phyloP scores from a whole-genome alignment of 2,888 invertebrate genomes.

The Chesias legatella region DNA sequence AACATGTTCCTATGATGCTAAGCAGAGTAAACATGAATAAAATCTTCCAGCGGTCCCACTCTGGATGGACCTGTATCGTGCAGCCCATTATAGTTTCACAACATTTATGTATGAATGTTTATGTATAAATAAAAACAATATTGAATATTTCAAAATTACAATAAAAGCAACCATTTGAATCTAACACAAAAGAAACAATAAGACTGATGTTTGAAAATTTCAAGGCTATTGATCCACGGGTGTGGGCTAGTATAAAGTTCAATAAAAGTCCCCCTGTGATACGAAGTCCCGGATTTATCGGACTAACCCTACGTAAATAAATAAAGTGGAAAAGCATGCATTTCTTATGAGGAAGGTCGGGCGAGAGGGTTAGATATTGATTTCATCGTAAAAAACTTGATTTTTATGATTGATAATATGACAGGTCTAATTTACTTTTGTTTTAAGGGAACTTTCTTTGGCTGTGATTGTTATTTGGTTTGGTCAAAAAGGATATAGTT shows the following conservation, averaged over 20 bases:
- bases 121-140: no score
- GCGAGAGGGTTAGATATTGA: slow-evolving; percentile 65
- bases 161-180: no score
- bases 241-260: slow-evolving; percentile 74
- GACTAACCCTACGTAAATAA: slow-evolving; percentile 77
- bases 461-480: no score
- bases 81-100: no score
- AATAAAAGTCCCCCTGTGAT: slow-evolving; percentile 74
- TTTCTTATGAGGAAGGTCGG: slow-evolving; percentile 66
- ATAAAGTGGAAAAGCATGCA: slow-evolving; percentile 73
- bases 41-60: no score
- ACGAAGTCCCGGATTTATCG: slow-evolving; percentile 76
- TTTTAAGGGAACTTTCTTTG: neutral
- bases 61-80: no score
- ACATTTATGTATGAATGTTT: no score
- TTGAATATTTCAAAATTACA: no score
- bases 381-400: slow-evolving; percentile 41
- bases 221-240: slow-evolving; percentile 63
- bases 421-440: neutral
- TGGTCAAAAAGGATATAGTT: no score
- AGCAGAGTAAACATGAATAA: no score
- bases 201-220: no score
- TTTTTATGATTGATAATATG: slow-evolving; percentile 41
- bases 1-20: no score
- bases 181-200: neutral